These are phyloP conservation scores for Cryptomyrus ogoouensis DNA, from an alignment of 2,113 vertebrate species.

Conservation along the genomic window DNA sequence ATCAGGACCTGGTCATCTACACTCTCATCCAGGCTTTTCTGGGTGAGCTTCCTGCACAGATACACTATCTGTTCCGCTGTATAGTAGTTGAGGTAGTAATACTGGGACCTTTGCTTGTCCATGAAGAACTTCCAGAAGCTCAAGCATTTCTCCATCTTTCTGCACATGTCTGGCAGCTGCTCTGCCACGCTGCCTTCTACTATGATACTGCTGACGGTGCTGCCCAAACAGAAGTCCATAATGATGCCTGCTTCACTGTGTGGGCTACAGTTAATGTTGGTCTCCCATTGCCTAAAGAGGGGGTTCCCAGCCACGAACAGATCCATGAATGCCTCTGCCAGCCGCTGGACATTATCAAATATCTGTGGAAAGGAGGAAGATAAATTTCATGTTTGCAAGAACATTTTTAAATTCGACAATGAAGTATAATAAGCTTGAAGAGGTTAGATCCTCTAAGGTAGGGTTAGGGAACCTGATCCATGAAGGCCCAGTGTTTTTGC, in stretches of 20 bases:
- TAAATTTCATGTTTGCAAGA: not conserved
- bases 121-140: slow-evolving; percentile 72
- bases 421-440: not conserved
- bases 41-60: slow-evolving; percentile 66
- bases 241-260: slow-evolving; percentile 41
- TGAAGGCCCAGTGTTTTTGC: not conserved
- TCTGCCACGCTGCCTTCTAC: slow-evolving; percentile 52
- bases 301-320: slow-evolving; percentile 80
- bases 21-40: slow-evolving; percentile 22
- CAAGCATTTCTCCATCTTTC: slow-evolving; percentile 77
- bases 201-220: slow-evolving; percentile 42
- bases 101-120: slow-evolving; percentile 58
- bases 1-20: slow-evolving; percentile 65
- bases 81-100: slow-evolving; percentile 87
- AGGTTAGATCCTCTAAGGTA: not conserved
- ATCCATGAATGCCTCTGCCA: slow-evolving; percentile 74
- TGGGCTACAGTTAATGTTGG: slow-evolving; percentile 60
- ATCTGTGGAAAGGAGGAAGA: slow-evolving; percentile 54
- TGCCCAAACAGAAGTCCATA: slow-evolving; percentile 68
- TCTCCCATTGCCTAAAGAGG: slow-evolving; percentile 79
- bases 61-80: slow-evolving; percentile 84
- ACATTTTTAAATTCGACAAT: not conserved
- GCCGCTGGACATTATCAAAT: slow-evolving; percentile 76
- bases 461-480: not conserved
- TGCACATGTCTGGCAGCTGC: slow-evolving; percentile 72